Percentiles rank a stretch among this genome's conserved stretches.
phyloP scores from a whole-genome alignment of 2,797 vertebrate species.

The Parauchenoglanis punctatus region DNA sequence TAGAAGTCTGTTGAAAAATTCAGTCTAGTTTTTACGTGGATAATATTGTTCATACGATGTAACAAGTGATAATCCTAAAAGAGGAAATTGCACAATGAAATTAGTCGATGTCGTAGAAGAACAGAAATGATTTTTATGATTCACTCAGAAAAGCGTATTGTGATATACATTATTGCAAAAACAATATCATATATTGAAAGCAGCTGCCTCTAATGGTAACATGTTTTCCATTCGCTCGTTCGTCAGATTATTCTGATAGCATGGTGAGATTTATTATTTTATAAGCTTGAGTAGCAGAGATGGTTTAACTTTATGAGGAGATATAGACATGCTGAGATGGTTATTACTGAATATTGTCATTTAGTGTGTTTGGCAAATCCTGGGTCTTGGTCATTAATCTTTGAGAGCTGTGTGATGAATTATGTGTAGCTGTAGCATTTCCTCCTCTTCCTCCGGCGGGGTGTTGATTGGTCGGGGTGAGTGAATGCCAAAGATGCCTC shows the following conservation, averaged over 20 bases:
- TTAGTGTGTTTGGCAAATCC: not conserved
- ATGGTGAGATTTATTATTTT: not conserved
- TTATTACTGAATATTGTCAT: not conserved
- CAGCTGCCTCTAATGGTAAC: not conserved
- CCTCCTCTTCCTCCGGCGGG: not conserved
- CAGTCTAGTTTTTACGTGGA: not conserved
- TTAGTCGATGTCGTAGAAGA: not conserved
- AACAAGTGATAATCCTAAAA: not conserved
- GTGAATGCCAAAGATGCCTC: constrained; percentile 28
- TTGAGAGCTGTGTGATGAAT: not conserved
- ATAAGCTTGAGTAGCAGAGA: not conserved
- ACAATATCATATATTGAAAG: not conserved
- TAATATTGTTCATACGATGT: not conserved
- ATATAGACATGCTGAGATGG: not conserved
- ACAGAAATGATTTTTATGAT: not conserved
- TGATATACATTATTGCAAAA: not conserved
- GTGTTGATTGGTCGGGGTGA: constrained; percentile 21
- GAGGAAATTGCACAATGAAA: not conserved
- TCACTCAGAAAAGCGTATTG: not conserved
- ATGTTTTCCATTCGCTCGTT: not conserved
- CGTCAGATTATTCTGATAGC: not conserved
- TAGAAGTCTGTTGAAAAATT: not conserved
- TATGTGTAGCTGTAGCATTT: constrained; percentile 3
- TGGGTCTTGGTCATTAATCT: not conserved
- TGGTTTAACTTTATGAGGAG: not conserved